Base-by-base conservation (phyloP, 1,140 invertebrate species). In the Caerostris extrusa region DNA sequence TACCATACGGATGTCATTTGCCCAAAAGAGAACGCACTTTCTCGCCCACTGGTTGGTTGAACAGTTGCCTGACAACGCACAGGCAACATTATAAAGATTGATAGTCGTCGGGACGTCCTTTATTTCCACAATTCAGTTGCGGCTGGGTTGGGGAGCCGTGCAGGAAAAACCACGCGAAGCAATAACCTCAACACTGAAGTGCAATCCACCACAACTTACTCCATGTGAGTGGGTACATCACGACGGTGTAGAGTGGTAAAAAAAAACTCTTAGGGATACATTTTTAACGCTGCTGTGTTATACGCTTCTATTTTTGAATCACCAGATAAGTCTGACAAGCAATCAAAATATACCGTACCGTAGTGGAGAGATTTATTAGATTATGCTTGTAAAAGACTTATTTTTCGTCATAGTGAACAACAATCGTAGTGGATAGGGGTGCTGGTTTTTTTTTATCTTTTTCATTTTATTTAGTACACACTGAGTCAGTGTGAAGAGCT, bases 11-110 rank as follows among this genome's bases (percentile, higher is more conserved):
- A 83, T 57, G 82, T 83, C 82, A 83, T 58, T 83, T 58, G 82
- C 53, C 82, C 7, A 77, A 77, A 77, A 77, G 69, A 77, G 50
- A 77, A 34, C 12, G 69, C 69, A 77, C 69, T 77, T 77, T 77
- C 69, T 77, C 50, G 82, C 69, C 69, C 82, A 57, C 82, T 58
- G 82, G 56, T 83, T 83, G 82, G 82, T 12, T 58, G 82, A 14
- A 58, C n/a, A 5, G 82, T 83, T 8, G 56, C 7, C 55, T 83
- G 82, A 55, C 82, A 83, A 83, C 82, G 12, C 8, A 19, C 8
- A 17, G 56, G 53, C 82, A 83, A 83, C 82, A 83, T 83, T 83
- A 83, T 83, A 83, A 83, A 83, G 82, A 83, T 83, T 83, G 82
- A 83, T 83, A 83, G 56, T 58, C 82, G 14, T 58, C 82, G 53